Conservation (phyloP, 2,888 invertebrate genomes). For the Phaedon cochleariae region DNA sequence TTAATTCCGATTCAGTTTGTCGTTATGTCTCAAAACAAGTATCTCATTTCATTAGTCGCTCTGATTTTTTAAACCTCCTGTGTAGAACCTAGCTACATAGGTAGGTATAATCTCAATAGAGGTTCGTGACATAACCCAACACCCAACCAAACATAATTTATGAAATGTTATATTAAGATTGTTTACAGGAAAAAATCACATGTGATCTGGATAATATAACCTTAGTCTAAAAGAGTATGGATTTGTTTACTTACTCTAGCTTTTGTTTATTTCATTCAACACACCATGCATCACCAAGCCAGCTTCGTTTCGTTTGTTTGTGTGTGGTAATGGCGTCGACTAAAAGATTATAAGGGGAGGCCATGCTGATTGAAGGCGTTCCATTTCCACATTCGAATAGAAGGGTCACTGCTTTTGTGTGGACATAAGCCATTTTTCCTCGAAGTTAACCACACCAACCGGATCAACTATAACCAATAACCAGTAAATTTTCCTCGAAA, state of each 20-base stretch:
- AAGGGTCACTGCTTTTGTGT: constrained; percentile 25
- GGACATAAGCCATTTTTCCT: neutral
- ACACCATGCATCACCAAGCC: constrained; percentile 37
- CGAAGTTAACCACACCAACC: no score
- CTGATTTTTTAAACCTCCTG: no score
- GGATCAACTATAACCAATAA: no score
- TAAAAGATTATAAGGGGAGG: constrained; percentile 33
- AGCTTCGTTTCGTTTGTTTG: constrained; percentile 15
- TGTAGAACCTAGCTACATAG: no score
- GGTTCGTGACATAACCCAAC: neutral
- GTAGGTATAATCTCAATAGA: neutral
- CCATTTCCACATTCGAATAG: constrained; percentile 25
- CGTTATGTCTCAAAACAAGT: no score
- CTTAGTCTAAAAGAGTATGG: constrained; percentile 41
- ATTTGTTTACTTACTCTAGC: constrained; percentile 50
- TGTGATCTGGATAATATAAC: constrained; percentile 50
- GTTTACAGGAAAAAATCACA: constrained; percentile 28
- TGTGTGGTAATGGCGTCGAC: constrained; percentile 51
- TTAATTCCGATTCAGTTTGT: no score
- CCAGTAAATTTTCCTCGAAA: no score
- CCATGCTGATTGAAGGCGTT: constrained; percentile 46
- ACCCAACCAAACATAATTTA: neutral
- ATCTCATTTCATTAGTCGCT: no score
- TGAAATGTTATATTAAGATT: constrained; percentile 12
- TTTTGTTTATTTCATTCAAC: constrained; percentile 46